A percentile compares a stretch with the other conserved stretches of the same genome.
phyloP scores from a whole-genome alignment of 2,113 vertebrate genomes.

The Vulpes ferrilata region DNA sequence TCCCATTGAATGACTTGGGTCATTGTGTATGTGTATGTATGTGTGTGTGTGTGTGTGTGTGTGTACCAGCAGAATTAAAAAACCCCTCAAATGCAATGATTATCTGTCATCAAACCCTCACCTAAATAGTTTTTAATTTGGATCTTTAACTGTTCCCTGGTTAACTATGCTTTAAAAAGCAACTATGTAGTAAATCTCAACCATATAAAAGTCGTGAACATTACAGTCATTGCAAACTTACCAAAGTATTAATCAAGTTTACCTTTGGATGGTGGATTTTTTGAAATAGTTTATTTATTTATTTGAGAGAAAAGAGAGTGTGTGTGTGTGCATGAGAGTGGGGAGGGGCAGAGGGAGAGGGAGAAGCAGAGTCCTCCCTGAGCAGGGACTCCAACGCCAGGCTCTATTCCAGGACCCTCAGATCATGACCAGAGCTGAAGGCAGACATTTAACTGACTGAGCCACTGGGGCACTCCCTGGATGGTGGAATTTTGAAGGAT shows the following conservation, averaged over 20 bases:
- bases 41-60: not conserved
- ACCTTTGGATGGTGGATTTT: not conserved
- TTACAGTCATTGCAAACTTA: not conserved
- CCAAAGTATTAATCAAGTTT: not conserved
- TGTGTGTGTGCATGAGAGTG: too few species aligned
- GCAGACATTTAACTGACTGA: not conserved
- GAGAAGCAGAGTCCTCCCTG: not conserved
- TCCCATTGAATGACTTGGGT: not conserved
- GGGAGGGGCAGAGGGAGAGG: not conserved
- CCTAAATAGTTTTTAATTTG: conserved; percentile 23
- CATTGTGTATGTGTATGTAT: not conserved
- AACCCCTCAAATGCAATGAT: not conserved
- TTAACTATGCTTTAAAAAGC: conserved; percentile 44
- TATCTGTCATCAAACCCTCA: not conserved
- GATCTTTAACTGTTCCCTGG: not conserved
- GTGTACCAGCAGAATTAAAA: not conserved
- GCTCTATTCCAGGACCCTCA: not conserved
- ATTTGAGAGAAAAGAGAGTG: not conserved
- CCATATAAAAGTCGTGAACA: not conserved
- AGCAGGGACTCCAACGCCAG: not conserved
- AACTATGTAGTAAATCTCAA: not conserved
- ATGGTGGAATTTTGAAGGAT: not conserved
- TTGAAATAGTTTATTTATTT: not conserved
- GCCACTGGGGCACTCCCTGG: not conserved
- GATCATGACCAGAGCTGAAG: not conserved